Evolutionary conservation across 2,797 vertebrate species (phyloP), one percentile per base, ranked within the genome.

Genomic region (Ataeniobius toweri): DNA sequence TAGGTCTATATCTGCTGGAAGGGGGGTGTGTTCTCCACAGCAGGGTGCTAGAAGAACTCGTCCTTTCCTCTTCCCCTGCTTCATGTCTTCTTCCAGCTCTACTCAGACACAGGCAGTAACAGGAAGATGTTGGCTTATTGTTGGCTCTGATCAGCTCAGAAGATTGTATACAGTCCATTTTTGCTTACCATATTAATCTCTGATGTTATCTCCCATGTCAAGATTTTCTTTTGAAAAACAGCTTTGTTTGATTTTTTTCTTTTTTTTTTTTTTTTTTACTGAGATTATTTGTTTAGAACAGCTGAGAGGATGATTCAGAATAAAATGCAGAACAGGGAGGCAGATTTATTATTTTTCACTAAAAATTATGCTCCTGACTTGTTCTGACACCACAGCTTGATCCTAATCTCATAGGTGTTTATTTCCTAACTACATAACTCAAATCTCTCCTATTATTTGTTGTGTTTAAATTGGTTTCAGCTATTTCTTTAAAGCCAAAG

Each of bases 41-140:
- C 87, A 93, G 89, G 92, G 92, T 94, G 92, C 93, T 93, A 91
- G 83, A 93, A 91, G 80, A 93, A 93, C 91, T 86, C 80, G 70
- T 76, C 85, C 28, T 41, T 39, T 87, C 80, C 83, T 89, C 87
- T 87, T 78, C 89, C 87, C 75, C 85, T 89, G 82, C 73, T 71
- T 74, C 79, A 75, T n/a, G 50, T 81, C 36, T 53, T 74, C 86
- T 56, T 59, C 83, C 80, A 67, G 76, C 77, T 83, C 46, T 26
- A 1, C 76, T 69, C 67, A 20, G 53, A 59, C 44, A 69, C 44
- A 46, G 55, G 77, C 79, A 85, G 77, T 83, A 76, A 71, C 46
- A 8, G 7, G 2, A 36, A 14, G 24, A 3, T 86, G 80, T 90
- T 69, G 91, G 87, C 91, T 85, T 82, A 83, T 84, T 73, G 83